phyloP scores from a whole-genome alignment of 2,113 vertebrate species.

The Callaeas wilsoni region DNA sequence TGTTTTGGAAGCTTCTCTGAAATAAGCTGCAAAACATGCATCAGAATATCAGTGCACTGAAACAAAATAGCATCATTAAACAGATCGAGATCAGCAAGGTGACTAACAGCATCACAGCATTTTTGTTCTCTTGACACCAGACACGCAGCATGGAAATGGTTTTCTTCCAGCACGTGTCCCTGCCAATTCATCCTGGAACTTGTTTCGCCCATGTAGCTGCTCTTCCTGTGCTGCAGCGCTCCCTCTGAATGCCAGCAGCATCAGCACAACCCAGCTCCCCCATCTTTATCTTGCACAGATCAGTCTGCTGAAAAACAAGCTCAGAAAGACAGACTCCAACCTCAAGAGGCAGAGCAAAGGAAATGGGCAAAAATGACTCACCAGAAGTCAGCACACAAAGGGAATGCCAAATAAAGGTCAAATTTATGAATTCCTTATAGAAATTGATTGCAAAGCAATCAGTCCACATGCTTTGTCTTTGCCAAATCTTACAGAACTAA shows the following conservation, averaged over 20 bases:
- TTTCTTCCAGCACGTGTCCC: not conserved
- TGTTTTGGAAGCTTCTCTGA: not conserved
- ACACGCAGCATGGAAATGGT: not conserved
- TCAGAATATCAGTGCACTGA: not conserved
- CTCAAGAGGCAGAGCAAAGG: not conserved
- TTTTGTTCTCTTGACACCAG: not conserved
- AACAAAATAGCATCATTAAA: not conserved
- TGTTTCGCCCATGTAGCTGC: accelerated
- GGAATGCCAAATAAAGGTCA: not conserved
- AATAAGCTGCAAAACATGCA: not conserved
- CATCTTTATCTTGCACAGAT: not conserved
- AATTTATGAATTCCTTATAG: not conserved
- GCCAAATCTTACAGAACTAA: not conserved
- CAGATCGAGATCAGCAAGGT: not conserved
- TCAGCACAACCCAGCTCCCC: not conserved
- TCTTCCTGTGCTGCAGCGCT: not conserved
- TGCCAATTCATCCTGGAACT: not conserved
- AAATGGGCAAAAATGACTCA: not conserved
- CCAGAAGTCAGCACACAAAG: not conserved
- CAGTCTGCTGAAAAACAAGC: not conserved
- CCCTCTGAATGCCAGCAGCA: not conserved
- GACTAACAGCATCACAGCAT: not conserved
- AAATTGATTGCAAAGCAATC: not conserved
- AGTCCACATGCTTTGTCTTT: not conserved
- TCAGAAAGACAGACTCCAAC: not conserved